Base-by-base conservation (phyloP, 2,113 vertebrate species). In the Pygoscelis antarcticus region DNA sequence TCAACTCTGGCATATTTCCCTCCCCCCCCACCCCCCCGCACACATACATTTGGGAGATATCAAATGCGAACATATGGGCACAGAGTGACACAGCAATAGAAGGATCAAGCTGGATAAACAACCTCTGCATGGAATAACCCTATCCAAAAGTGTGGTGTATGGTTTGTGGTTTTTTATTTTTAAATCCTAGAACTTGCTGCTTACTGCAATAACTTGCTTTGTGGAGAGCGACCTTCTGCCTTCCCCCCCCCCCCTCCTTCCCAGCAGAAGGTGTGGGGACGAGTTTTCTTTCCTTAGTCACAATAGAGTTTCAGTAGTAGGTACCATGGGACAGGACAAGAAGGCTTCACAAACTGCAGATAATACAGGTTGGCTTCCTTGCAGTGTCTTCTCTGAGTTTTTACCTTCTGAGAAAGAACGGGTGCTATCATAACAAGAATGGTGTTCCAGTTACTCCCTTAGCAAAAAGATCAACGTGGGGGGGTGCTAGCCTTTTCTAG, bases 91-190 rank as follows among this genome's bases (percentile, higher is more conserved):
- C 95, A 95, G 94, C 94, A 90, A 7, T 70, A 89, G 96, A 68
- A 66, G 72, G 89, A 92, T 93, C 86, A 90, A 89, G 65, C 69
- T 95, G 69, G 83, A 91, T 97, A 97, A 97, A 95, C 96, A 92
- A 92, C 92, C 86, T 97, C 89, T 91, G 83, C 86, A 91, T 70
- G 64, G 89, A 91, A 55, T 89, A 89, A 84, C 61, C 5, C 52
- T 71, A 6, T 82, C 92, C 87, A 76, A 36, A 91, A 90, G 34
- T 23, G 52, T 90, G 34, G 62, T 76, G 11, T 74, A 79, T 90
- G 74, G 83, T 81, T 94, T 96, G 79, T 94, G 90, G 46, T 17
- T 88, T 96, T 90, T 94, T 87, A 70, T 77, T 92, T 95, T 95
- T 94, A 83, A 93, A 93, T 95, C 90, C 29, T 68, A 11, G 47